These are phyloP conservation scores for Antedon mediterranea DNA, from an alignment of 53 echinoderm and acorn worm genomes.

Conservation along the genomic window DNA sequence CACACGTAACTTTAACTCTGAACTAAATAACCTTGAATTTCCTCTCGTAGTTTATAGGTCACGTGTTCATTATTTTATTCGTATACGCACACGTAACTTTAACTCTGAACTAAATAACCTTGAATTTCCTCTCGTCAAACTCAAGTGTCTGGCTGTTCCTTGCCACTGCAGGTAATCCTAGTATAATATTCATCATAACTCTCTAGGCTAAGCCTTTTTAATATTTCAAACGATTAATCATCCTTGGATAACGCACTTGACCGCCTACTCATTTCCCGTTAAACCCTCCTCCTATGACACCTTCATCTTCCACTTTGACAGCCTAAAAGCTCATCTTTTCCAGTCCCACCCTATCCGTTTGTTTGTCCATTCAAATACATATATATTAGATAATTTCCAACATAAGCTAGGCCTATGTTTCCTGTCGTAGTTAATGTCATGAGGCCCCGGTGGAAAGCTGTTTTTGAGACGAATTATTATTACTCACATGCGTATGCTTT, in stretches of 20 bases:
- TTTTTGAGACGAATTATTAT: not conserved
- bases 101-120: not conserved
- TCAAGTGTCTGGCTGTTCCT: not conserved
- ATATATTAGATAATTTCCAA: not conserved
- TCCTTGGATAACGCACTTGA: not conserved
- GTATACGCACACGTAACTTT: not conserved
- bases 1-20: not conserved
- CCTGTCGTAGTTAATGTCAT: not conserved
- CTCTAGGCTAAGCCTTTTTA: not conserved
- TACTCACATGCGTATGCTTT: not conserved
- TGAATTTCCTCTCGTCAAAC: not conserved
- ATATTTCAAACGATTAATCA: not conserved
- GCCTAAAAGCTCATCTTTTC: not conserved
- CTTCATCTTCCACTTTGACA: no score
- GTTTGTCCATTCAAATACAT: not conserved
- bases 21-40: not conserved
- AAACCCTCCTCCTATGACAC: not conserved
- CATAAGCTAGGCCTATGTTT: not conserved
- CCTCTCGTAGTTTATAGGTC: no score
- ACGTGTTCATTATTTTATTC: no score
- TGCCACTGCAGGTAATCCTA: not conserved
- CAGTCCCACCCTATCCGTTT: not conserved
- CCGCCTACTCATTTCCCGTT: not conserved
- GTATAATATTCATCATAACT: not conserved
- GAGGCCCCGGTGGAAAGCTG: no score